These are phyloP conservation scores for Chymomyza procnemis DNA, from an alignment of 2,888 invertebrate species.

Conservation along the genomic window DNA sequence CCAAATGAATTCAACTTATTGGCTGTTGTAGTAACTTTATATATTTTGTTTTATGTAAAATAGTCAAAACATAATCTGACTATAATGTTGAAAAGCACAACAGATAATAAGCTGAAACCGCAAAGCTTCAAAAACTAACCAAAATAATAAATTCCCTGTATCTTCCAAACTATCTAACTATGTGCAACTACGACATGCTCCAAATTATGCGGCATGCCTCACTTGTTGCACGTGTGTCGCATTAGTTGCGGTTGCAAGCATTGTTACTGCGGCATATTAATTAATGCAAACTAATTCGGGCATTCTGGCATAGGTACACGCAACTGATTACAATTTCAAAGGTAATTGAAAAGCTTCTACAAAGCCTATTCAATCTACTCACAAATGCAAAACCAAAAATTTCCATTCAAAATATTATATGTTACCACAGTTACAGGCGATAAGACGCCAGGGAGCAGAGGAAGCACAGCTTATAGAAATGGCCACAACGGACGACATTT, in stretches of 20 bases:
- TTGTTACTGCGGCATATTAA: neutral
- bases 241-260: neutral
- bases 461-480: neutral
- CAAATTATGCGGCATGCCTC: neutral
- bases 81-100: too few species aligned
- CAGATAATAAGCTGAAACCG: too few species aligned
- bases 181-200: neutral
- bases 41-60: too few species aligned
- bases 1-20: neutral
- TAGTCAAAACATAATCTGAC: too few species aligned
- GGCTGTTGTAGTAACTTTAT: neutral
- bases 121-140: too few species aligned
- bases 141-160: too few species aligned
- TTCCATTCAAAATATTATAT: neutral
- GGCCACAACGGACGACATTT: constrained; percentile 45
- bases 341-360: neutral
- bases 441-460: neutral
- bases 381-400: neutral
- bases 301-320: neutral
- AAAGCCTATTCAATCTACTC: neutral
- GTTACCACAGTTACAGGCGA: neutral
- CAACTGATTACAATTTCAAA: neutral
- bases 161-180: neutral
- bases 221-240: neutral
- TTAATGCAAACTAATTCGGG: neutral